A percentile compares a stretch with the other conserved stretches of the same genome.
Conservation (phyloP, 1,140 invertebrate species). For the Drosophila nigromelanica region DNA sequence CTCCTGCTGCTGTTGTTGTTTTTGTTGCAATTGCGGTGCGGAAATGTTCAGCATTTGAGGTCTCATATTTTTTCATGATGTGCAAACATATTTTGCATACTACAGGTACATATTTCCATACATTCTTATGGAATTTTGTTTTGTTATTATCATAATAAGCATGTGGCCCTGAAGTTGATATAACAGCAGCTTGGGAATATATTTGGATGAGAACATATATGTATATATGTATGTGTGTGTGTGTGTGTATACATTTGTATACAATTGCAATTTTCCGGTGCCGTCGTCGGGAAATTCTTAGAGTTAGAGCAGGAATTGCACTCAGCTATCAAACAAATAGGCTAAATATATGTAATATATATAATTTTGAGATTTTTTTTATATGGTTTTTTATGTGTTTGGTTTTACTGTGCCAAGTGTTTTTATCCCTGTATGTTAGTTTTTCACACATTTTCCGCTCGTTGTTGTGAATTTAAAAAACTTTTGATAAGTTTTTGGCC, state of each 20-base stretch:
- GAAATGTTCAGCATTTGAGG: slow-evolving; percentile 3
- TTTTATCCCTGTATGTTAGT: too few species aligned
- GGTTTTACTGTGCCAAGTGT: too few species aligned
- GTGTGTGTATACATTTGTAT: background rate
- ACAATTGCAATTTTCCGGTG: too few species aligned
- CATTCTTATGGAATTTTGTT: slow-evolving; percentile 14
- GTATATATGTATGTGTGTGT: background rate
- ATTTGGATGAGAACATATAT: background rate
- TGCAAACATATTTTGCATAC: slow-evolving; percentile 1
- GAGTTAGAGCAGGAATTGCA: too few species aligned
- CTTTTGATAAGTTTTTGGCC: too few species aligned
- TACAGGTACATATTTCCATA: background rate
- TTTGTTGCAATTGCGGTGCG: slow-evolving; percentile 1
- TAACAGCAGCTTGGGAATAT: slow-evolving; percentile 16
- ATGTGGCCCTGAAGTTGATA: slow-evolving; percentile 3
- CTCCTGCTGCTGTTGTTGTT: background rate
- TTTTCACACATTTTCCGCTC: too few species aligned
- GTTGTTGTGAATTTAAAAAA: background rate
- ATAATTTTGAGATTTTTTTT: too few species aligned
- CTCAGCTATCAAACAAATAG: too few species aligned
- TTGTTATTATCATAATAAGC: background rate
- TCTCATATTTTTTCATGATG: slow-evolving; percentile 9
- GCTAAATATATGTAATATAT: too few species aligned
- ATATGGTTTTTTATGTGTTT: too few species aligned
- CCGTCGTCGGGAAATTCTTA: too few species aligned